phyloP scores from a whole-genome alignment of 1,140 invertebrate species.

The Vanessa tameamea region DNA sequence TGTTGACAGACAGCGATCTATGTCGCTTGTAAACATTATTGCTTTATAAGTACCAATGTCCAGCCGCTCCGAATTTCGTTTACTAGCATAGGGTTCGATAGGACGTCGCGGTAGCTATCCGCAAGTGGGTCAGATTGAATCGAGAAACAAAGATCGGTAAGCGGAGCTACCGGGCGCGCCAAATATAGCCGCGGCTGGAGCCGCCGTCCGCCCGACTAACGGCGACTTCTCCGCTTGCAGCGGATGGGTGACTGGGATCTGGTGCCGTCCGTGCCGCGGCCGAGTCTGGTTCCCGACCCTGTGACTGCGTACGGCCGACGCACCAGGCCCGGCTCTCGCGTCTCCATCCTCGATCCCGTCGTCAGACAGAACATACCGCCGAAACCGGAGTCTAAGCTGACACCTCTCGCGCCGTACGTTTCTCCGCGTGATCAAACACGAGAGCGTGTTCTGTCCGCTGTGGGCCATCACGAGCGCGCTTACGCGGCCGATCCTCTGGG shows the following conservation, averaged over 20 bases:
- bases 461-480: constrained; percentile 81
- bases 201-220: constrained; percentile 70
- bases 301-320: constrained; percentile 89
- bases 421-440: constrained; percentile 83
- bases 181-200: constrained; percentile 79
- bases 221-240: constrained; percentile 84
- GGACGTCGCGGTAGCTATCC: constrained; percentile 52
- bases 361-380: constrained; percentile 81
- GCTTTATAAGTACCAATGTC: constrained; percentile 53
- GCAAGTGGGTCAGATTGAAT: constrained; percentile 72
- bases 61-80: constrained; percentile 34
- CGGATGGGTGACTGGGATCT: constrained; percentile 91
- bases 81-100: constrained; percentile 48
- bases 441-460: constrained; percentile 80
- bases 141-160: constrained; percentile 67
- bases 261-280: constrained; percentile 90
- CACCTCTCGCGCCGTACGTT: constrained; percentile 83
- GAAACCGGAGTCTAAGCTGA: constrained; percentile 79
- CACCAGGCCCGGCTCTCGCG: constrained; percentile 65
- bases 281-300: constrained; percentile 89
- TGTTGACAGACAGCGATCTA: constrained; percentile 42
- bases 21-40: constrained; percentile 69
- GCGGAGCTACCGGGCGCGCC: constrained; percentile 73
- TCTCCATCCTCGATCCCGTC: constrained; percentile 70
- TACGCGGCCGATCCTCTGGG: constrained; percentile 80